phyloP scores from a whole-genome alignment of 53 echinoderm and acorn worm genomes.

The Crossaster papposus region DNA sequence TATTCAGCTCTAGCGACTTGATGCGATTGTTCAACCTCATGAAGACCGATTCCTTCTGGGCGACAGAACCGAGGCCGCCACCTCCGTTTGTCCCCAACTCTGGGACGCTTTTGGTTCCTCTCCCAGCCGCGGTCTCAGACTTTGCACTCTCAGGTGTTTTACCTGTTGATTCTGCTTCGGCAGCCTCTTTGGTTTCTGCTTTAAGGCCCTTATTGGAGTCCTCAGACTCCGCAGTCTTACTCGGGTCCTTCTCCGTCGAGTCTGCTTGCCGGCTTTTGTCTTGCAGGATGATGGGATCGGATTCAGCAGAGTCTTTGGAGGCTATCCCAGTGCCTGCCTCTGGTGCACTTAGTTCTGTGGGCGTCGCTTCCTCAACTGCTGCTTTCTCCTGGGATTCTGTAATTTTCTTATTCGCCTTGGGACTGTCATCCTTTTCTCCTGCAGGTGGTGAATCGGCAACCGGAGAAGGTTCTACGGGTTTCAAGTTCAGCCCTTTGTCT shows the following conservation, averaged over 20 bases:
- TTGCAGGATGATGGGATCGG: not conserved
- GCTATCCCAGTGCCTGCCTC: not conserved
- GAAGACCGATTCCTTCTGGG: slow-evolving; percentile 92
- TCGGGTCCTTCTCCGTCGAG: slow-evolving; percentile 14
- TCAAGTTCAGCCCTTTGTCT: not conserved
- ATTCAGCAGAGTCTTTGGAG: slow-evolving; percentile 36
- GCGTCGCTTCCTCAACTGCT: slow-evolving; percentile 17
- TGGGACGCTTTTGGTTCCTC: slow-evolving; percentile 32
- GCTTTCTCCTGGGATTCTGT: not conserved
- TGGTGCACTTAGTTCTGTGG: not conserved
- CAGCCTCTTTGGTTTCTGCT: slow-evolving; percentile 1
- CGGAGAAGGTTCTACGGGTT: slow-evolving; percentile 4
- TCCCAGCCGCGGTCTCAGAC: slow-evolving; percentile 31
- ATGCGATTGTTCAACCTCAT: slow-evolving; percentile 99
- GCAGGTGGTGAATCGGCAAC: not conserved
- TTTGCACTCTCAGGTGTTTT: slow-evolving; percentile 1
- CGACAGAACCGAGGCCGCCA: not conserved
- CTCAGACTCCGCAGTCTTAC: slow-evolving; percentile 6
- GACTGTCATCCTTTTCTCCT: not conserved
- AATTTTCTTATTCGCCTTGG: not conserved
- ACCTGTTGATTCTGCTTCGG: not conserved
- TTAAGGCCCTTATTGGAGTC: not conserved
- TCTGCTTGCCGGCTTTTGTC: slow-evolving; percentile 24
- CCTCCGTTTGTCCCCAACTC: slow-evolving; percentile 28
- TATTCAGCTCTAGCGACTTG: slow-evolving; percentile 90